A percentile compares a stretch with the other conserved stretches of the same genome.
phyloP scores from a whole-genome alignment of 2,797 vertebrate species.

The Ispidina picta region DNA sequence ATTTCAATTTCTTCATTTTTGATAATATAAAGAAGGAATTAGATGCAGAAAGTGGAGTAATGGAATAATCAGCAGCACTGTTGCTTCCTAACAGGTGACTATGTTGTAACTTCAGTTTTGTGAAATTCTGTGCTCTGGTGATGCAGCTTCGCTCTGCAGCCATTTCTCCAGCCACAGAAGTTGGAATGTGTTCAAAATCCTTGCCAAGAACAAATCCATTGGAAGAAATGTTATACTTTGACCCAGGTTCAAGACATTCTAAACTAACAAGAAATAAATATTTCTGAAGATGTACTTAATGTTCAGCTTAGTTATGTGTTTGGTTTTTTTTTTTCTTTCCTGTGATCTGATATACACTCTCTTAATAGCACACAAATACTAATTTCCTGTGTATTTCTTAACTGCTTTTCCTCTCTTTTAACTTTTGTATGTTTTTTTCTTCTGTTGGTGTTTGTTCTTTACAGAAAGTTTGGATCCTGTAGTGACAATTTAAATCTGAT shows the following conservation, averaged over 20 bases:
- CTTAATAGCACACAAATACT: not conserved
- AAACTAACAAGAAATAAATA: conserved; percentile 52
- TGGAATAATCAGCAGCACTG: not conserved
- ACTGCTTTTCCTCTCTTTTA: not conserved
- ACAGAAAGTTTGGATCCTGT: not conserved
- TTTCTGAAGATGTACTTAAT: conserved; percentile 32
- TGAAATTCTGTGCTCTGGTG: conserved; percentile 8
- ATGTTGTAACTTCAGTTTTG: conserved; percentile 35
- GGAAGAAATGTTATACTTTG: conserved; percentile 63
- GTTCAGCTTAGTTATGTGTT: not conserved
- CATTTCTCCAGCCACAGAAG: conserved; percentile 52
- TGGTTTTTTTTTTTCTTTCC: not conserved
- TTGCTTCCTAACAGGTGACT: conserved; percentile 33
- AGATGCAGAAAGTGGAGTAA: not conserved
- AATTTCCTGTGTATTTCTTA: not conserved
- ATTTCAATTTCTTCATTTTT: not conserved
- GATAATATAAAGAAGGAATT: not conserved
- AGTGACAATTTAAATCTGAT: not conserved
- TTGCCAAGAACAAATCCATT: conserved; percentile 65
- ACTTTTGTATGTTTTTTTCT: not conserved
- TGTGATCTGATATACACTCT: not conserved
- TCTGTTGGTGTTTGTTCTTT: not conserved
- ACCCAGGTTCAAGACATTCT: conserved; percentile 53
- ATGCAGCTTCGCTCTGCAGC: conserved; percentile 14
- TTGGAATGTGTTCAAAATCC: conserved; percentile 32